phyloP scores from a whole-genome alignment of 2,888 invertebrate species.

The Calliopum simillimum region DNA sequence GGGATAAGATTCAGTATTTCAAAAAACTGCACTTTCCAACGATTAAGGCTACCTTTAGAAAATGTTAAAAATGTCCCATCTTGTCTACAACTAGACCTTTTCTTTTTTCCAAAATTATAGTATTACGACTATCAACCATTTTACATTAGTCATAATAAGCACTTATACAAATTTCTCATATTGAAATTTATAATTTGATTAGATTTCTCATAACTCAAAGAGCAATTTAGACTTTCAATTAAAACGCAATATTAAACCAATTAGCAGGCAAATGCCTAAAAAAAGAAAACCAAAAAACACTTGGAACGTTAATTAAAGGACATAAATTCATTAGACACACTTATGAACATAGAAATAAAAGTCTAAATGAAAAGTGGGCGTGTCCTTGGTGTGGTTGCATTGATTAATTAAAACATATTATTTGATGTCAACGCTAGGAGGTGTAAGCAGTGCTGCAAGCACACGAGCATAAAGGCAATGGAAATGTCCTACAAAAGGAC shows the following conservation, averaged over 20 bases:
- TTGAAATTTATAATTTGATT: slow-evolving; percentile 7
- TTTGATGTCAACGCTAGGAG: not conserved
- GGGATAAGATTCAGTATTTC: too few relatives aligned
- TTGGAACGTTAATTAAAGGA: not conserved
- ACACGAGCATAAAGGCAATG: not conserved
- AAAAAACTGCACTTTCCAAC: too few relatives aligned
- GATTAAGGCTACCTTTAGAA: too few relatives aligned
- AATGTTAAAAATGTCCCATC: too few relatives aligned
- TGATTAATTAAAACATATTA: slow-evolving; percentile 36
- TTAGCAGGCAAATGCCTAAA: not conserved
- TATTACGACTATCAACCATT: too few relatives aligned
- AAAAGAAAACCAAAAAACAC: too few relatives aligned
- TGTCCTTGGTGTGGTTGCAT: slow-evolving; percentile 32
- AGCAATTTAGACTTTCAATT: not conserved
- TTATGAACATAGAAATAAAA: not conserved
- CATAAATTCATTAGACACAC: slow-evolving; percentile 8
- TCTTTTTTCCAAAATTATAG: too few relatives aligned
- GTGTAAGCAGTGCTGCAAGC: not conserved
- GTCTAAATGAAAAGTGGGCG: slow-evolving; percentile 20
- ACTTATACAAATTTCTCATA: too few relatives aligned
- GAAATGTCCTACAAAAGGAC: not conserved
- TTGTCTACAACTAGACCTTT: too few relatives aligned
- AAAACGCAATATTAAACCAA: slow-evolving; percentile 21
- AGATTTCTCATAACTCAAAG: not conserved
- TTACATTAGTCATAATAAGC: too few relatives aligned